A percentile compares a stretch with the other conserved stretches of the same genome.
phyloP scores from a whole-genome alignment of 2,113 vertebrate genomes.

The Actenoides hombroni region DNA sequence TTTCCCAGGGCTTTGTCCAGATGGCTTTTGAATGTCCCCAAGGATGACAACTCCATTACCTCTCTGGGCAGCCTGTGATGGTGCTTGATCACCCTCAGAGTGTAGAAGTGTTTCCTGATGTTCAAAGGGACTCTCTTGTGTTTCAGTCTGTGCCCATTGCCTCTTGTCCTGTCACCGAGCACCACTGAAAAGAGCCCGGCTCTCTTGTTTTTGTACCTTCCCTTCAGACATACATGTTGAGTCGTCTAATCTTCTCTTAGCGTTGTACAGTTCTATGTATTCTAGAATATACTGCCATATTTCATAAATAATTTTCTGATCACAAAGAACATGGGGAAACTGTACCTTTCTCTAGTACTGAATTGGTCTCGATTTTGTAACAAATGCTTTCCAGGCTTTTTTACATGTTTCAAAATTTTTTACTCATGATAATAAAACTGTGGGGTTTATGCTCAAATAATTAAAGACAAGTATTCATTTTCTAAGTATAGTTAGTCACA shows the following conservation, averaged over 20 bases:
- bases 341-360: background rate
- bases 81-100: background rate
- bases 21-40: background rate
- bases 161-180: background rate
- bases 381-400: background rate
- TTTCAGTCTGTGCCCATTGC: background rate
- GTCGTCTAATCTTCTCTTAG: background rate
- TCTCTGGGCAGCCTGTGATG: background rate
- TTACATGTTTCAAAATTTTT: background rate
- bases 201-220: background rate
- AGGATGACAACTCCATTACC: background rate
- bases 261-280: background rate
- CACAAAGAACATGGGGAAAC: background rate
- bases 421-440: background rate
- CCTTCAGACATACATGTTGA: background rate
- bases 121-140: background rate
- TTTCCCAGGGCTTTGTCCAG: background rate
- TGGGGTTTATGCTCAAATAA: background rate
- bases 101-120: background rate
- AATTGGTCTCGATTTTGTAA: background rate
- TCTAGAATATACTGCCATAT: background rate
- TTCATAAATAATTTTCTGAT: background rate
- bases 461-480: background rate
- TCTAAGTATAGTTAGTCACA: background rate
- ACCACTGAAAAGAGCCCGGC: background rate